These are phyloP conservation scores for Apostichopus californicus DNA, from an alignment of 35 echinoderm and acorn worm species.

Conservation along the genomic window DNA sequence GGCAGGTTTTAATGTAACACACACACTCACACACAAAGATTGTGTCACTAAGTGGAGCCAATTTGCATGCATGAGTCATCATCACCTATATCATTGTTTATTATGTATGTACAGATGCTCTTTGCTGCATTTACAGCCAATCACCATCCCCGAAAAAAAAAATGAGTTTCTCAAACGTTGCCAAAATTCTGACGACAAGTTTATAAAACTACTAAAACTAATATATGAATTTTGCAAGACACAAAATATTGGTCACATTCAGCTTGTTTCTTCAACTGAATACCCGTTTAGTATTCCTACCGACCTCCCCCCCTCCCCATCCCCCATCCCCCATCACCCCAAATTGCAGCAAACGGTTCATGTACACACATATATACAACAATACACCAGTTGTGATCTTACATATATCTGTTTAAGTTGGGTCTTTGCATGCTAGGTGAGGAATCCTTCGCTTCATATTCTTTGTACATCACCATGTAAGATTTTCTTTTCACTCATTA, in stretches of 20 bases:
- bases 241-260: no score
- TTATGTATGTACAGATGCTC: neutral
- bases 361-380: neutral
- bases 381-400: neutral
- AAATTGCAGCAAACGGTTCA: neutral
- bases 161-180: no score
- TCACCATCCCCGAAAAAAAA: neutral
- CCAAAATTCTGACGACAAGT: no score
- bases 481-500: neutral
- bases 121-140: neutral
- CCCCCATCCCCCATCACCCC: neutral
- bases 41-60: neutral
- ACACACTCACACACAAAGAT: no score
- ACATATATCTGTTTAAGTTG: neutral
- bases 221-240: no score
- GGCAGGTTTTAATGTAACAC: neutral
- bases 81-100: neutral
- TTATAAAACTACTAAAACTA: no score
- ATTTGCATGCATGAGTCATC: neutral
- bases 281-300: no score
- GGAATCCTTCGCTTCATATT: neutral
- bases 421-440: neutral
- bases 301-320: no score
- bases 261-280: no score
- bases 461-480: neutral